Percentiles rank a stretch among this genome's conserved stretches.
These are phyloP conservation scores for Tyria jacobaeae DNA, from an alignment of 2,888 invertebrate species.

Conservation along the genomic window DNA sequence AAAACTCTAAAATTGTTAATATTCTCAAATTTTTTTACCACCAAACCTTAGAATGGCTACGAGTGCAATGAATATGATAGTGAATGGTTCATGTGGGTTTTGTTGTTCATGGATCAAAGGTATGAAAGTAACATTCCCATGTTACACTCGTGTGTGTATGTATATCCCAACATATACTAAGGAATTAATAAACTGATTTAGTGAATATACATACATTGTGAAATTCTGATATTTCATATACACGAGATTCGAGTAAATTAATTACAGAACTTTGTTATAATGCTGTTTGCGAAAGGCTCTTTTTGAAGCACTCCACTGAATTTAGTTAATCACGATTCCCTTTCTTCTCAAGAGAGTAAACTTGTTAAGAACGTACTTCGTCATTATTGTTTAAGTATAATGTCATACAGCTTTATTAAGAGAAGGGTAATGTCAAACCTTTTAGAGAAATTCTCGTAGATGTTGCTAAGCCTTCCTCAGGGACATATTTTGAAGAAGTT, in stretches of 20 bases:
- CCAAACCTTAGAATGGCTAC: too few relatives aligned
- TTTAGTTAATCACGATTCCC: slow-evolving; percentile 32
- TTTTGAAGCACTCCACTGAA: slow-evolving; percentile 26
- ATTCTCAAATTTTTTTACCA: too few relatives aligned
- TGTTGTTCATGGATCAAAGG: too few relatives aligned
- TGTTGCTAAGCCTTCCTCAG: not conserved
- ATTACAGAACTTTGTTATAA: slow-evolving; percentile 26
- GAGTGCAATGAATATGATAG: too few relatives aligned
- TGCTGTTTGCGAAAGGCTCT: slow-evolving; percentile 27
- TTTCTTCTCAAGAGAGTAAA: slow-evolving; percentile 23
- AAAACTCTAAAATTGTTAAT: too few relatives aligned
- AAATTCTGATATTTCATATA: not conserved
- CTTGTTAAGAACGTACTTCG: slow-evolving; percentile 23
- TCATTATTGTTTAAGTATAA: slow-evolving; percentile 10
- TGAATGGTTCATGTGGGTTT: not conserved
- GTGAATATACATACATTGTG: not conserved
- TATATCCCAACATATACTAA: too few relatives aligned
- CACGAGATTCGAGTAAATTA: slow-evolving; percentile 20
- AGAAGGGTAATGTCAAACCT: not conserved
- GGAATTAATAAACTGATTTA: too few relatives aligned
- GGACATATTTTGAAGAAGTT: not conserved
- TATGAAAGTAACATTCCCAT: not conserved
- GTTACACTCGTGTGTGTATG: not conserved
- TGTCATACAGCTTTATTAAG: slow-evolving; percentile 7
- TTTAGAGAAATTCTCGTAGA: not conserved